Evolutionary conservation across 2,888 invertebrate species (phyloP).

Genomic region (Tubulanus polymorphus): DNA sequence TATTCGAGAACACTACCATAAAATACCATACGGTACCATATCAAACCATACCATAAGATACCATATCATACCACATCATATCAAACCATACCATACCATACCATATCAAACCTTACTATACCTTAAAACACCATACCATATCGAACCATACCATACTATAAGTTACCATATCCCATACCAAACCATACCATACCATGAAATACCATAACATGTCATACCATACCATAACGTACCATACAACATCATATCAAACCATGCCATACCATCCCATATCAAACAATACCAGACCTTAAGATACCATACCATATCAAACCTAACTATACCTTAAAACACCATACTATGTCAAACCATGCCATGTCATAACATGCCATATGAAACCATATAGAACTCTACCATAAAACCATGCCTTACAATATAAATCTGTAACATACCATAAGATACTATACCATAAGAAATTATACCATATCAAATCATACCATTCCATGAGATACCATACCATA

Average conservation of each 20-base stretch:
- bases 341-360: not conserved
- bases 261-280: not conserved
- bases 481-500: not conserved
- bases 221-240: no score
- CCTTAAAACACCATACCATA: not conserved
- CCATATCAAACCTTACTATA: not conserved
- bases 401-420: not conserved
- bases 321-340: not conserved
- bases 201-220: not conserved
- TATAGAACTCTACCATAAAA: no score
- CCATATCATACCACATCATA: not conserved
- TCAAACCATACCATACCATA: not conserved
- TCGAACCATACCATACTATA: not conserved
- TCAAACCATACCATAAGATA: not conserved
- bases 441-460: not conserved
- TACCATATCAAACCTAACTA: not conserved
- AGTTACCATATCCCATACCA: not conserved
- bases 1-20: not conserved
- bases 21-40: not conserved
- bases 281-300: not conserved
- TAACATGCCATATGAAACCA: not conserved
- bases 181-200: not conserved
- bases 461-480: not conserved
- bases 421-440: not conserved
- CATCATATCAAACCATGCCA: not conserved